Evolutionary conservation across 37 sponge, comb jelly and placozoan species (phyloP), one percentile per base, ranked within the genome.

Genomic region (Spongia lamella): DNA sequence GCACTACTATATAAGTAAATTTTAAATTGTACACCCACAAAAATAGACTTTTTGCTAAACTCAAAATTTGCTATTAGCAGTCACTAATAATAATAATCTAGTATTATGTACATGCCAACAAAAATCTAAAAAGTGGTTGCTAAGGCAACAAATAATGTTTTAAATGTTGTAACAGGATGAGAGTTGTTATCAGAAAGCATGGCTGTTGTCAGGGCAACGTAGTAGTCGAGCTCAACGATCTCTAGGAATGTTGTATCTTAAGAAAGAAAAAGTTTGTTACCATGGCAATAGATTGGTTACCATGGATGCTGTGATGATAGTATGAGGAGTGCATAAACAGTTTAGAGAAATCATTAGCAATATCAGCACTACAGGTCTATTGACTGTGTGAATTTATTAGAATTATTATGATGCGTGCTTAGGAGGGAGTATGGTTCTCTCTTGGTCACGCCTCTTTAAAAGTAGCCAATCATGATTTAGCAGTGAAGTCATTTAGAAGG

Each of bases 391-490:
- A 9, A 13, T 9, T 13, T 43, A 5, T 13, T 43, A 43, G 7
- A 43, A 9, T 43, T 43, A 43, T 9, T 13, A 9, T 43, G 9
- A 5, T 43, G 47, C 9, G 9, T 43, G 47, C 9, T 43, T 70
- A 93, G 83, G 94, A 73, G 34, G 79, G 82, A 19, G 50, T 93
- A 59, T 97, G 97, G 97, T 97, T 97, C 71, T 78, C 89, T 22
- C 61, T 93, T 52, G 97, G 97, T 7, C 85, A 84, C 76, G 89
- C 94, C 7, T 92, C 94, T 14, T 49, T 43, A 15, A 51, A 82
- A 25, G 66, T 88, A 35, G 80, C 70, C 20, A 87, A 93, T 38
- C 49, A 54, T 22, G 68, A 68, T 21, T 78, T 83, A 20, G 85
- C 92, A 17, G 71, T 73, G 25, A 81, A 82, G 68, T 85, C 92